A percentile compares a stretch with the other conserved stretches of the same genome.
Evolutionary conservation across 2,888 invertebrate genomes (phyloP).

Genomic region (Cerastis rubricosa): DNA sequence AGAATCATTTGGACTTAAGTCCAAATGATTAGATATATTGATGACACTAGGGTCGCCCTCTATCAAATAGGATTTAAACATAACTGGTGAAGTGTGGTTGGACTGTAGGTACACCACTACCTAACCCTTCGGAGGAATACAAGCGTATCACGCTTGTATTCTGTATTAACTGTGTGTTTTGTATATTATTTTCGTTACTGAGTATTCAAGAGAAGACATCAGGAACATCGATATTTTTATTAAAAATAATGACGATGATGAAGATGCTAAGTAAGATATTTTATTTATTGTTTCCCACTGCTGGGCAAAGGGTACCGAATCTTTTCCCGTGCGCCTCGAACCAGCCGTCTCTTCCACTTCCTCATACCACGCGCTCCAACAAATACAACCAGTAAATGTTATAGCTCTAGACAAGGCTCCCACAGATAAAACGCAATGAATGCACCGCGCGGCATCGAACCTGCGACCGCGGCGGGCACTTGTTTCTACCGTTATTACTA

Average conservation of each 20-base stretch:
- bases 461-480: constrained; percentile 53
- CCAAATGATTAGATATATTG: background rate
- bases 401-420: constrained; percentile 10
- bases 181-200: background rate
- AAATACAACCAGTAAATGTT: constrained; percentile 6
- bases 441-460: constrained; percentile 47
- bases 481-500: constrained; percentile 60
- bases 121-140: background rate
- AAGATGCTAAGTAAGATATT: background rate
- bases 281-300: background rate
- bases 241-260: background rate
- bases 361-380: background rate
- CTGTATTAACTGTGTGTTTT: no score
- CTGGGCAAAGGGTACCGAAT: background rate
- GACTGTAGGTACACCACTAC: background rate
- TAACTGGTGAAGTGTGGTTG: background rate
- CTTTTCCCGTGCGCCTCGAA: background rate
- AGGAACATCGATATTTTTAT: background rate
- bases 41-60: background rate
- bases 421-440: constrained; percentile 49
- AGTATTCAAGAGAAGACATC: background rate
- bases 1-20: no score
- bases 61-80: background rate
- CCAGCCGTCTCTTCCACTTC: background rate
- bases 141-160: no score